Base-by-base conservation (phyloP, 2,888 invertebrate species). In the Glaucopsyche alexis region DNA sequence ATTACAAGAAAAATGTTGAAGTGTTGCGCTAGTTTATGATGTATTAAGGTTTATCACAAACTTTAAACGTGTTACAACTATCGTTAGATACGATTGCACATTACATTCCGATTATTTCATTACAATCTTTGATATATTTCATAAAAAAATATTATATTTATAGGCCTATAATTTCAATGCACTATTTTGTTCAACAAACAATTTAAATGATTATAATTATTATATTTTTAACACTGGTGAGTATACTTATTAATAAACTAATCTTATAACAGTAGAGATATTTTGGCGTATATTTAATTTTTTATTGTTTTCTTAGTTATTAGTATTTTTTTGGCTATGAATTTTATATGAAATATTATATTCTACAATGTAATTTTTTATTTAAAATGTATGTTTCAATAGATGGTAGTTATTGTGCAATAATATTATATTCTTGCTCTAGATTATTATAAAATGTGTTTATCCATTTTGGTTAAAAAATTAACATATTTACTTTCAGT, bases 391-490 rank as follows among this genome's bases (percentile, higher is more conserved):
- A 42, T 71, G 55, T 40, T 55, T 42, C 52, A 16, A 42, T 7
- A 19, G 19, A 50, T 71, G 45, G 47, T 16, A 49, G 71, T 60
- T 69, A 40, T 69, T 40, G 60, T 71, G 50, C 52, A 71, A 74
- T 19, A n/a, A 67, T 29, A 45, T 42, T 55, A 47, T 69, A 50
- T 69, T 64, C 3, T 4, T 49, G n/a, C 38, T 38, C 8, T 3
- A 19, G 55, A 55, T 55, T 19, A 8, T n/a, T 9, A 11, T 2
- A 52, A 1, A 65, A 42, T n/a, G 29, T 65, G 40, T 65, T 42
- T 40, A 65, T n/a, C 14, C 40, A 14, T 14, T 14, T 9, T 66
- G 42, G 11, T 38, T 40, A 40, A 9, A 40, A 9, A 16, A 42
- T 45, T 16, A 7, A 29, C 11, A 3, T 11, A 47, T 19, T 69